Evolutionary conservation across 2,113 vertebrate genomes (phyloP).

Genomic region (Nibea albiflora): DNA sequence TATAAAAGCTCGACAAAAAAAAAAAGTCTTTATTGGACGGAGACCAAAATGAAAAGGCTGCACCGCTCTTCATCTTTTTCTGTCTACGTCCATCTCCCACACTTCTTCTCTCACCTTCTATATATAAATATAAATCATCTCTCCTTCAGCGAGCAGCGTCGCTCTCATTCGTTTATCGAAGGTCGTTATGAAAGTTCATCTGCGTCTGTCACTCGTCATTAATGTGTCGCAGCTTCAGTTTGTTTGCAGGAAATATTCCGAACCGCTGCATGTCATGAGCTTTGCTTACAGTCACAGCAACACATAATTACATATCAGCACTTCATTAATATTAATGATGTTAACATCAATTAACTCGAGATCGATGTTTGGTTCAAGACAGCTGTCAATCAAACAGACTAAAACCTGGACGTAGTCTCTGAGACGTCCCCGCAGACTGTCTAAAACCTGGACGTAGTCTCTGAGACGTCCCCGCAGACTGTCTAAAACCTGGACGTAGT

Average conservation of each 20-base stretch:
- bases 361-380: no score
- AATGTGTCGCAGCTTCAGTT: slow-evolving; percentile 12
- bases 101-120: slow-evolving; percentile 5
- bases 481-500: no score
- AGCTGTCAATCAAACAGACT: no score
- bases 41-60: not conserved
- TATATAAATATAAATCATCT: slow-evolving; percentile 1
- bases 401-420: no score
- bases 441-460: no score
- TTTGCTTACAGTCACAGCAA: no score
- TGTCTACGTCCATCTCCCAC: not conserved
- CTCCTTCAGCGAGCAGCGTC: not conserved
- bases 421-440: no score
- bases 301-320: not conserved
- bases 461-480: no score
- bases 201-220: not conserved
- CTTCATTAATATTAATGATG: not conserved
- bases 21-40: not conserved
- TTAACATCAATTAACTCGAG: not conserved
- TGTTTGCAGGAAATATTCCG: not conserved
- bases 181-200: not conserved
- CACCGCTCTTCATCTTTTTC: not conserved
- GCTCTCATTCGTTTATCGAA: not conserved
- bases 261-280: not conserved
- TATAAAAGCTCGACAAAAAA: not conserved